Percentiles rank a stretch among this genome's conserved stretches.
phyloP scores from a whole-genome alignment of 2,888 invertebrate species.

The Drosophila gaucha region DNA sequence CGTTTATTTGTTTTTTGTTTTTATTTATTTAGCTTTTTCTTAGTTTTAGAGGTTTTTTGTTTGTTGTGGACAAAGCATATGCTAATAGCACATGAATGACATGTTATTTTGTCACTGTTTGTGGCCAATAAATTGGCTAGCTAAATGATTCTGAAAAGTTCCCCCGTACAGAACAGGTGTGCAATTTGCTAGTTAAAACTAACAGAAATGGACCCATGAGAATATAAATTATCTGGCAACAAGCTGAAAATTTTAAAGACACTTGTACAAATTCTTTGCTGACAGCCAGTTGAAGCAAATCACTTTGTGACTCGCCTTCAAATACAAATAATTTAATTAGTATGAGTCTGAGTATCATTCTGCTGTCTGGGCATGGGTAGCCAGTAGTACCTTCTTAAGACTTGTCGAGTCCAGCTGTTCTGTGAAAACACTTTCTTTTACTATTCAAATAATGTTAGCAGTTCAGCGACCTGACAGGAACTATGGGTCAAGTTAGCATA shows the following conservation, averaged over 20 bases:
- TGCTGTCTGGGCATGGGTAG: too few species aligned
- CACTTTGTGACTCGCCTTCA: background rate
- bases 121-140: constrained; percentile 33
- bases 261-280: background rate
- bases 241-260: background rate
- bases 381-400: too few species aligned
- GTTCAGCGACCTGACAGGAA: too few species aligned
- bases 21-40: constrained; percentile 1
- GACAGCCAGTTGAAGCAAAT: background rate
- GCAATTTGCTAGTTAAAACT: constrained; percentile 12
- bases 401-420: too few species aligned
- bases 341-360: too few species aligned
- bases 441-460: too few species aligned
- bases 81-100: constrained; percentile 43
- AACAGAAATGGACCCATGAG: background rate
- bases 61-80: constrained; percentile 37
- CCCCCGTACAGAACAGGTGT: background rate
- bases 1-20: constrained; percentile 23
- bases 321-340: background rate
- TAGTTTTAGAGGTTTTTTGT: background rate
- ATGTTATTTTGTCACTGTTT: constrained; percentile 21
- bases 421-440: too few species aligned
- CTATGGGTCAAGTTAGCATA: too few species aligned
- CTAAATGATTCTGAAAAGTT: constrained; percentile 32
- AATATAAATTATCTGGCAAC: constrained; percentile 2